These are phyloP conservation scores for Troides oblongomaculatus DNA, from an alignment of 2,888 invertebrate genomes.

Conservation along the genomic window DNA sequence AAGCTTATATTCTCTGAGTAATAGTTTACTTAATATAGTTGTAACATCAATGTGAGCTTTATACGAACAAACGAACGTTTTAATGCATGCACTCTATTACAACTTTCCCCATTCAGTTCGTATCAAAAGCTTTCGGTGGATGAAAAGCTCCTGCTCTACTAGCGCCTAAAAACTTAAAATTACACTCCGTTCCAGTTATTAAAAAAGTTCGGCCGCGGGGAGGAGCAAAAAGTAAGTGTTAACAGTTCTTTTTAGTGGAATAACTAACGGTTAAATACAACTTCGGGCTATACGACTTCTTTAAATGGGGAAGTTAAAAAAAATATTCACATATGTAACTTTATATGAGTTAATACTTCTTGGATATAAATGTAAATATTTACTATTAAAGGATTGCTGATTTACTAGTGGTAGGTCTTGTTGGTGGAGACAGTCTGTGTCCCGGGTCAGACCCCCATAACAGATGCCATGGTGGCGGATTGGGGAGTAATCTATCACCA, in stretches of 20 bases:
- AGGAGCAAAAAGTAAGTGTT: constrained; percentile 6
- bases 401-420: too few relatives aligned
- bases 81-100: constrained; percentile 1
- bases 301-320: not conserved
- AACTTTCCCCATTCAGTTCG: constrained; percentile 3
- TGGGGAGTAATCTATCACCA: too few relatives aligned
- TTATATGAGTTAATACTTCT: too few relatives aligned
- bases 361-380: too few relatives aligned
- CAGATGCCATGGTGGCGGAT: too few relatives aligned
- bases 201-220: constrained; percentile 15
- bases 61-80: not conserved
- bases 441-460: too few relatives aligned
- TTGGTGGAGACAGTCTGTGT: too few relatives aligned
- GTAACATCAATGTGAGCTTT: constrained; percentile 3
- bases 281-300: not conserved
- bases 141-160: constrained; percentile 10
- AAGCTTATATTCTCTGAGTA: not conserved
- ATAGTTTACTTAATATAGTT: not conserved
- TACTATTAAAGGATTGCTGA: too few relatives aligned
- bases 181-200: constrained; percentile 16
- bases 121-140: constrained; percentile 3
- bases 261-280: not conserved
- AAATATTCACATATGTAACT: not conserved
- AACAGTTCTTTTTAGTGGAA: constrained; percentile 2
- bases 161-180: constrained; percentile 21